phyloP scores from a whole-genome alignment of 2,113 vertebrate species.

The Jaculus jaculus region DNA sequence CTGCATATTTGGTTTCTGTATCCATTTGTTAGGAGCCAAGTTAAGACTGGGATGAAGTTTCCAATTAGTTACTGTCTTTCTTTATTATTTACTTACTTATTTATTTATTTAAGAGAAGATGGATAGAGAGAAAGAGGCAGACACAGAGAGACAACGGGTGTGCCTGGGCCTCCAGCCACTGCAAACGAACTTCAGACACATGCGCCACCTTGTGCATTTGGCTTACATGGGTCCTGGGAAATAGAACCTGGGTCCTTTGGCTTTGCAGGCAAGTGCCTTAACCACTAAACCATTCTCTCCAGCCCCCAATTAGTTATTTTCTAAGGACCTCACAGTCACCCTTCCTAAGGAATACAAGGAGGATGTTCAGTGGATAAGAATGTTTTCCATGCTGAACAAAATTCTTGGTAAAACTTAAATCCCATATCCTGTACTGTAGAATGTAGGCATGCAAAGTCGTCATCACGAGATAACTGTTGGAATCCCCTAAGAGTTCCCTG shows the following conservation, averaged over 20 bases:
- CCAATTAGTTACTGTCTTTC: background rate
- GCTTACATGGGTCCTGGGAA: no score
- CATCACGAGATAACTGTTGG: background rate
- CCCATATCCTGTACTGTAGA: background rate
- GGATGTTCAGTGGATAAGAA: background rate
- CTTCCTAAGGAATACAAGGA: background rate
- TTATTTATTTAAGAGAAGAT: no score
- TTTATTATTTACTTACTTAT: no score
- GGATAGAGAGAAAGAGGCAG: no score
- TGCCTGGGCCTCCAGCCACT: no score
- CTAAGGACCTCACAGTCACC: background rate
- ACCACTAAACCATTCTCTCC: no score
- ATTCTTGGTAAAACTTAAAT: background rate
- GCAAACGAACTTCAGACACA: no score
- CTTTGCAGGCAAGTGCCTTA: no score
- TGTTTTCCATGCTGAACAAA: constrained; percentile 11
- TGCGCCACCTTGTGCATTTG: no score
- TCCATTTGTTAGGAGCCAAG: background rate
- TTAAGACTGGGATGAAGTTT: background rate
- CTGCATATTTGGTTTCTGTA: background rate
- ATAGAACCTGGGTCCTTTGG: no score
- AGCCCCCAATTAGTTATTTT: background rate
- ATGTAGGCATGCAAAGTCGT: background rate
- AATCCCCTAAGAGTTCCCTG: background rate
- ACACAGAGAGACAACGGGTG: no score